Evolutionary conservation across 1,140 invertebrate genomes (phyloP), one percentile per base, ranked within the genome.

Genomic region (Nasonia giraulti): DNA sequence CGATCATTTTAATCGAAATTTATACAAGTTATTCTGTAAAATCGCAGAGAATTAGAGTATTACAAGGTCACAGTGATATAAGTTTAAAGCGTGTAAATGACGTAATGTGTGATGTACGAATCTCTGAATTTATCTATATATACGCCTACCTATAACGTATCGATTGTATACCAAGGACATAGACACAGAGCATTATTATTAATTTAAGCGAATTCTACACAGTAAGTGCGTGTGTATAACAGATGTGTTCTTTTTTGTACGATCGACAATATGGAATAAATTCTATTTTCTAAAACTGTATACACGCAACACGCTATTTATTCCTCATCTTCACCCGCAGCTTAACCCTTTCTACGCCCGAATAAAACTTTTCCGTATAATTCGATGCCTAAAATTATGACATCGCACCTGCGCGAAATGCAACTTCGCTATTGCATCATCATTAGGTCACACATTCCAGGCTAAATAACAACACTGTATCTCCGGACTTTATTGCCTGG

Each of bases 1-100:
- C 12, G 50, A 4, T 17, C 1, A 40, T 44, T 44, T 44, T 44
- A 44, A 44, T 44, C 17, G 17, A 20, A 55, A 55, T 55, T 55
- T 44, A 27, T 44, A 44, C 40, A 8, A 44, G 6, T 44, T 44
- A 55, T 55, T 17, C 11, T 17, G 69, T 50, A 3, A 14, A 50
- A 74, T 74, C 7, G 14, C 47, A 31, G 5, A 69, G 31, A 23
- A 83, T 27, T 44, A 44, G n/a, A 78, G 77, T n/a, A 81, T 81
- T 84, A 66, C 71, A 80, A 74, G 79, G 62, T 75, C 27, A 82
- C 8, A 85, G 79, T 85, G 84, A 85, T 82, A 82, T 81, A 82
- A 78, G 17, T 55, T 82, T 81, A 81, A 77, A 81, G 33, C 27
- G 79, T 81, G 47, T 80, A 85, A 82, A 75, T 78, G 74, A 6